A percentile compares a stretch with the other conserved stretches of the same genome.
These are phyloP conservation scores for Henricia sp. DNA, from an alignment of 53 echinoderm and acorn worm species.

Conservation along the genomic window DNA sequence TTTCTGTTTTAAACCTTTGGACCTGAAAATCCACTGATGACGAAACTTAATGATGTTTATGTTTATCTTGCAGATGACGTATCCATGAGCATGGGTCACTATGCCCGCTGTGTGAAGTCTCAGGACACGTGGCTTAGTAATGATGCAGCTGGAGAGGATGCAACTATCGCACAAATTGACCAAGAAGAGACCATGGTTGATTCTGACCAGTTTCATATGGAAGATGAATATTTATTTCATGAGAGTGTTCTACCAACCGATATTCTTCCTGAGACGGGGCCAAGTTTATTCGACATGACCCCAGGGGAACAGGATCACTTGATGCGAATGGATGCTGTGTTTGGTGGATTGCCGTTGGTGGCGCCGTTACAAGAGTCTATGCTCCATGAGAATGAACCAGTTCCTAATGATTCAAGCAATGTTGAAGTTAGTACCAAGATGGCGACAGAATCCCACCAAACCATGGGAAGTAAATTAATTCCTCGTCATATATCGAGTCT, in stretches of 20 bases:
- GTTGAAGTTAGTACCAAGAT: no score
- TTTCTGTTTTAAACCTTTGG: no score
- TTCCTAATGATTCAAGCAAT: not conserved
- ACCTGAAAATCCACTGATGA: no score
- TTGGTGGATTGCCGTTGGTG: conserved; percentile 11
- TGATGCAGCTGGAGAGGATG: no score
- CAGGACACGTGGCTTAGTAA: no score
- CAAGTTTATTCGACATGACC: conserved; percentile 16
- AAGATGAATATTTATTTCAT: not conserved
- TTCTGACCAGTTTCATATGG: not conserved
- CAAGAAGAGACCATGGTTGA: not conserved
- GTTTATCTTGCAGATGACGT: no score
- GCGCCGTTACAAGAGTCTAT: not conserved
- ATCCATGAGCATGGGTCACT: no score
- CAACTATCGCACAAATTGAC: not conserved
- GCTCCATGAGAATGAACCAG: not conserved
- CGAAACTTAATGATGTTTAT: no score
- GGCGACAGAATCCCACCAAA: no score
- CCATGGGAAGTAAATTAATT: no score
- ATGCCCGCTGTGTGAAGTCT: no score
- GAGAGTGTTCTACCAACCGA: not conserved
- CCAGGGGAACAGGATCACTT: conserved; percentile 26
- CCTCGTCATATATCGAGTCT: not conserved
- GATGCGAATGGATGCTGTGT: conserved; percentile 21
- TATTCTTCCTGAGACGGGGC: not conserved